A percentile compares a stretch with the other conserved stretches of the same genome.
phyloP scores from a whole-genome alignment of 2,113 vertebrate genomes.

The Melanostigma gelatinosum region DNA sequence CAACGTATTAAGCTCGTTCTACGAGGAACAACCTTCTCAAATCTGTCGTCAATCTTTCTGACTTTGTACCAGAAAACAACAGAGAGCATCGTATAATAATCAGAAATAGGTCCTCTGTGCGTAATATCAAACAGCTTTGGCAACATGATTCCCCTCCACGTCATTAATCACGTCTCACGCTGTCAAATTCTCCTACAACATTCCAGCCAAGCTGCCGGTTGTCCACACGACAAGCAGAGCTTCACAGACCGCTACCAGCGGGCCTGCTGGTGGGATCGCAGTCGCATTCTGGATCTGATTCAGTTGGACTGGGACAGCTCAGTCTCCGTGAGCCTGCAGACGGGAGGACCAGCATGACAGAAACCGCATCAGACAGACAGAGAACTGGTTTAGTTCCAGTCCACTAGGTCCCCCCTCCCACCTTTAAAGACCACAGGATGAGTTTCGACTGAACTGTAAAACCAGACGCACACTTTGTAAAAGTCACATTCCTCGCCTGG shows the following conservation, averaged over 20 bases:
- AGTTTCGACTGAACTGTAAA: slow-evolving; percentile 29
- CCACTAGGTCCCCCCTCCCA: not conserved
- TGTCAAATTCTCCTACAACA: slow-evolving; percentile 28
- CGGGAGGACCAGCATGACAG: not conserved
- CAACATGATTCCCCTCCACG: slow-evolving; percentile 67
- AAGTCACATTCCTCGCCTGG: not conserved
- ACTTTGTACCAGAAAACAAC: slow-evolving; percentile 41
- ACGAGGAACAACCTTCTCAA: slow-evolving; percentile 20
- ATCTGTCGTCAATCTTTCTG: slow-evolving; percentile 6
- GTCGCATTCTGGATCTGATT: slow-evolving; percentile 1
- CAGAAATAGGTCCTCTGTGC: slow-evolving; percentile 39
- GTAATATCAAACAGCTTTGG: slow-evolving; percentile 79
- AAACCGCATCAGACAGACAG: slow-evolving; percentile 1
- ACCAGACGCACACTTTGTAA: not conserved
- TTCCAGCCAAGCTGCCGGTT: slow-evolving; percentile 15
- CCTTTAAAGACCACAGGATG: not conserved
- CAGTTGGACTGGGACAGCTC: slow-evolving; percentile 29
- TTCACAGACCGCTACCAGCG: not conserved
- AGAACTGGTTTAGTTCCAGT: slow-evolving; percentile 7
- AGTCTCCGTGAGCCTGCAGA: slow-evolving; percentile 26
- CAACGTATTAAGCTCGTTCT: not conserved
- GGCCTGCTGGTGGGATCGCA: not conserved
- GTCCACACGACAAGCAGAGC: slow-evolving; percentile 5
- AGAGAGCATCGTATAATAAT: slow-evolving; percentile 39
- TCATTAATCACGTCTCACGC: slow-evolving; percentile 46